phyloP scores from a whole-genome alignment of 2,888 invertebrate genomes.

The Dynastes tityus region DNA sequence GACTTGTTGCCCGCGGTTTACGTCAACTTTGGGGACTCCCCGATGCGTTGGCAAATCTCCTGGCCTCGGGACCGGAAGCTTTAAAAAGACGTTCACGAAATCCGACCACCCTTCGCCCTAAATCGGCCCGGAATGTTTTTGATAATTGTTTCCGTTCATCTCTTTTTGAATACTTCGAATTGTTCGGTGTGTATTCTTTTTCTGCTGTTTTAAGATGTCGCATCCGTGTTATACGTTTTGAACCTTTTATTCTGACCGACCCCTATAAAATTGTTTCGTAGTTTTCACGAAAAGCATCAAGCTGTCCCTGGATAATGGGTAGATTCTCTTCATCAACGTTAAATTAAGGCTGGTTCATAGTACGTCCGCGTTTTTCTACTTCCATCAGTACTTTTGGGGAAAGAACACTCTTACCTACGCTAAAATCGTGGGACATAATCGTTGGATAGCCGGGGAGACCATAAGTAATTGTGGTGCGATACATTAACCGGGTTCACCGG shows the following conservation, averaged over 20 bases:
- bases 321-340: too few species aligned
- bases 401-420: neutral
- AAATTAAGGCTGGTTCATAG: conserved; percentile 59
- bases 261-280: too few species aligned
- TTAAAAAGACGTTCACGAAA: conserved; percentile 50
- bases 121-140: conserved; percentile 44
- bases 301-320: too few species aligned
- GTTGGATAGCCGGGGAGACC: conserved; percentile 37
- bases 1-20: conserved; percentile 67
- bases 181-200: conserved; percentile 21
- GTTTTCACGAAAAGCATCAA: too few species aligned
- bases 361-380: neutral
- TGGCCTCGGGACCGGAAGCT: conserved; percentile 43
- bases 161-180: conserved; percentile 36
- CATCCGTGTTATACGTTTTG: too few species aligned
- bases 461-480: conserved; percentile 54
- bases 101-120: conserved; percentile 15
- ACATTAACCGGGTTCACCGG: conserved; percentile 49
- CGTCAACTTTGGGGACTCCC: conserved; percentile 56
- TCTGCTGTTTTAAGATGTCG: neutral
- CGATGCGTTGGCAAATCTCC: conserved; percentile 49
- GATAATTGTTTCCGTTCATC: conserved; percentile 20
- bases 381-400: conserved; percentile 10
- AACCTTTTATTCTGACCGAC: too few species aligned
- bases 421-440: conserved; percentile 45